phyloP scores from a whole-genome alignment of 2,113 vertebrate species.

The Stegastes partitus region DNA sequence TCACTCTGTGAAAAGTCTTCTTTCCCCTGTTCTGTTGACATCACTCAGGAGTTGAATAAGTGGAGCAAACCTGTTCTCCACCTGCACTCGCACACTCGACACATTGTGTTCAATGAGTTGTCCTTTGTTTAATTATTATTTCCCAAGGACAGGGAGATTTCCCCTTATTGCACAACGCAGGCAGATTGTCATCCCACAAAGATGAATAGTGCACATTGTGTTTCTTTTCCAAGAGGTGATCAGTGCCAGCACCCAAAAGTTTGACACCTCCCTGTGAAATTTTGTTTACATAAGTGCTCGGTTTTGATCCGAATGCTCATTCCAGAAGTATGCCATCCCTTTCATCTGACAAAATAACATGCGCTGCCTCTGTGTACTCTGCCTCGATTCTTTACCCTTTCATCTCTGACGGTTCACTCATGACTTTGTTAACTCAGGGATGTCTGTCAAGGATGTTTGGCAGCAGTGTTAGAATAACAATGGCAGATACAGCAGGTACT shows the following conservation, averaged over 20 bases:
- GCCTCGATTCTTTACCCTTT: slow-evolving; percentile 53
- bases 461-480: slow-evolving; percentile 65
- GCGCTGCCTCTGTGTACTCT: slow-evolving; percentile 52
- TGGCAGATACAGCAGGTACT: slow-evolving; percentile 45
- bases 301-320: slow-evolving; percentile 69
- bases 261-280: slow-evolving; percentile 72
- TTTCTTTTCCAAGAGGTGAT: slow-evolving; percentile 35
- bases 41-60: slow-evolving; percentile 49
- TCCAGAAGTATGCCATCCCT: slow-evolving; percentile 60
- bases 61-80: slow-evolving; percentile 65
- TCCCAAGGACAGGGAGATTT: slow-evolving; percentile 70
- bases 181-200: slow-evolving; percentile 70
- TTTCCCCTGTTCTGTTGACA: slow-evolving; percentile 64
- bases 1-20: slow-evolving; percentile 58
- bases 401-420: slow-evolving; percentile 65
- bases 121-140: slow-evolving; percentile 77
- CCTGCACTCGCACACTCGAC: slow-evolving; percentile 64
- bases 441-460: slow-evolving; percentile 60
- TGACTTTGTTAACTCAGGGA: slow-evolving; percentile 58
- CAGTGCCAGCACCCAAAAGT: slow-evolving; percentile 60
- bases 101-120: slow-evolving; percentile 69
- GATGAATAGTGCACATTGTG: slow-evolving; percentile 82
- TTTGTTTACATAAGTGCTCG: slow-evolving; percentile 73
- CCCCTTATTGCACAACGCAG: slow-evolving; percentile 75
- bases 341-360: slow-evolving; percentile 74